phyloP scores from a whole-genome alignment of 1,140 invertebrate species.

The Samia ricini region DNA sequence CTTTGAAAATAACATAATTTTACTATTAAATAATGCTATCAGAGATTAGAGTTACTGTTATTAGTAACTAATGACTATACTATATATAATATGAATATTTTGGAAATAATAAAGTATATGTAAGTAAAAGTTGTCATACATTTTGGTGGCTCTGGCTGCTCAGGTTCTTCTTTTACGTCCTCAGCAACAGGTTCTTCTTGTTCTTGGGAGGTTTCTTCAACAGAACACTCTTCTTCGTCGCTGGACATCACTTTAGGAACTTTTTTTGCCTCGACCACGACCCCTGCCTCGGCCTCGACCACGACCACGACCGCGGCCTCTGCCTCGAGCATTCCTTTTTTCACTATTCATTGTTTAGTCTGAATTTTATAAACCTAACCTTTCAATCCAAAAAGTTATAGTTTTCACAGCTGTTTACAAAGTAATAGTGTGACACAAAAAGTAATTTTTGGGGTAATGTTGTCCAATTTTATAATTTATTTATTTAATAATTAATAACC shows the following conservation, averaged over 20 bases:
- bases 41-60: too few species aligned
- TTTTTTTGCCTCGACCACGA: slow-evolving; percentile 84
- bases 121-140: slow-evolving; percentile 44
- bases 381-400: neutral
- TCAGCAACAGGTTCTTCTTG: slow-evolving; percentile 63
- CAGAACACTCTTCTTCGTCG: slow-evolving; percentile 83
- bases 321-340: slow-evolving; percentile 76
- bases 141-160: slow-evolving; percentile 74
- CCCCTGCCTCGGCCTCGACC: slow-evolving; percentile 83
- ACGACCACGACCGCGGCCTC: slow-evolving; percentile 79
- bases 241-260: slow-evolving; percentile 85
- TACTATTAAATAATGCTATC: too few species aligned
- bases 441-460: neutral
- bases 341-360: slow-evolving; percentile 67
- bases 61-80: too few species aligned
- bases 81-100: neutral
- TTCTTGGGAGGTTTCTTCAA: slow-evolving; percentile 77
- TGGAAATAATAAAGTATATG: neutral
- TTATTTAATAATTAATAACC: too few species aligned
- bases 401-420: neutral
- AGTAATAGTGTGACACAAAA: neutral
- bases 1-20: too few species aligned
- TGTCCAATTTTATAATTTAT: neutral
- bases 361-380: slow-evolving; percentile 1
- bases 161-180: slow-evolving; percentile 75